Evolutionary conservation across 2,888 invertebrate genomes (phyloP).

Genomic region (Chrysolina americana): DNA sequence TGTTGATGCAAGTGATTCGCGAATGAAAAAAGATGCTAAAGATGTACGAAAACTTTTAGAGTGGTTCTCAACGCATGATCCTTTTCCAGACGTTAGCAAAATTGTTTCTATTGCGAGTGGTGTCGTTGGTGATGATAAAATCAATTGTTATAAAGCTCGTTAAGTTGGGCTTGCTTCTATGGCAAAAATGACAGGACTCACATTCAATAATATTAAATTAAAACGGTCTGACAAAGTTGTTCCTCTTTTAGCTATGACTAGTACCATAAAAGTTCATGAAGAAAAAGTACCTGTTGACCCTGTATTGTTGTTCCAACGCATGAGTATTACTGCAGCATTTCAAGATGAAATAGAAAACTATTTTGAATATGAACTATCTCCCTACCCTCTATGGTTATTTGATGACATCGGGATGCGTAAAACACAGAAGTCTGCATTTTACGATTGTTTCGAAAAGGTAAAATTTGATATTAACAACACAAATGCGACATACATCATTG

Average conservation of each 20-base stretch:
- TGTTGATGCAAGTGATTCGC: conserved; percentile 62
- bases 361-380: conserved; percentile 2
- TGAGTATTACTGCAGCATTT: conserved; percentile 23
- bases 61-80: conserved; percentile 33
- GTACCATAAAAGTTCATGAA: conserved; percentile 29
- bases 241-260: no score
- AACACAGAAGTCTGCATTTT: neutral
- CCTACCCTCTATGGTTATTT: no score
- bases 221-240: no score
- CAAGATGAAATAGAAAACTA: conserved; percentile 8
- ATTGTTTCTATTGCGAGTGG: conserved; percentile 33
- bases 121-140: conserved; percentile 35
- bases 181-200: conserved; percentile 30
- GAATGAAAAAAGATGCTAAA: conserved; percentile 56
- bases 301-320: conserved; percentile 28
- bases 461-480: no score
- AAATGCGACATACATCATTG: no score
- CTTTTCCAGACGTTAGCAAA: conserved; percentile 30
- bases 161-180: conserved; percentile 31
- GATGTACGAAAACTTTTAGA: conserved; percentile 55
- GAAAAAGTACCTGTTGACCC: conserved; percentile 28
- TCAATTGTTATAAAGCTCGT: conserved; percentile 33
- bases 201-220: conserved; percentile 27
- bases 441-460: no score
- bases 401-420: neutral